A percentile compares a stretch with the other conserved stretches of the same genome.
Conservation (phyloP, 2,797 vertebrate species). For the Pelochelys cantorii region DNA sequence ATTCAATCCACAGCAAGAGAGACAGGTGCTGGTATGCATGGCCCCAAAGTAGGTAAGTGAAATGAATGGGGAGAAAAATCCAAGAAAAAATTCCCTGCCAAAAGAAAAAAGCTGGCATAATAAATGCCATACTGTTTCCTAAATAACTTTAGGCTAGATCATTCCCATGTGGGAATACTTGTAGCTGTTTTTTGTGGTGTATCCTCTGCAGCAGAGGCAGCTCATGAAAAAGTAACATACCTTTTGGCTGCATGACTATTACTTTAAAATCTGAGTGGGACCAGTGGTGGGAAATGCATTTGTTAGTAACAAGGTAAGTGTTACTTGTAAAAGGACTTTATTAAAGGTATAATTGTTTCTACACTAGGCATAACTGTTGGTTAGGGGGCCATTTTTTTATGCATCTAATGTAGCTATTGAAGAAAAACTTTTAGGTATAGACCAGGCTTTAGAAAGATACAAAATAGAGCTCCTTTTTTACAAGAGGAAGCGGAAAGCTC, state of each 20-base stretch:
- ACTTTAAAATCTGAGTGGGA: not conserved
- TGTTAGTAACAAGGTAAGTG: not conserved
- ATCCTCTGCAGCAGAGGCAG: not conserved
- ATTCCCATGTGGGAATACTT: not conserved
- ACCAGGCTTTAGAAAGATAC: not conserved
- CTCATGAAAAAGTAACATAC: not conserved
- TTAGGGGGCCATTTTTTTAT: rapidly evolving
- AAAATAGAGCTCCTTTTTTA: not conserved
- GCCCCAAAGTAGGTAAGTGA: rapidly evolving
- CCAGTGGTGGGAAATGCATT: not conserved
- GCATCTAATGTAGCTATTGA: not conserved
- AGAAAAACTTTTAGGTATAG: not conserved
- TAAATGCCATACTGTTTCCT: not conserved
- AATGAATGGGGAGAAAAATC: not conserved
- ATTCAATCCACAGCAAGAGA: not conserved
- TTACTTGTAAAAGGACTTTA: not conserved
- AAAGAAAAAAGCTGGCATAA: not conserved
- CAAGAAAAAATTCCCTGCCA: not conserved
- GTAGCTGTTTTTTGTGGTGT: not conserved
- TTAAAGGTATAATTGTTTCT: not conserved
- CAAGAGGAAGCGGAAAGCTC: not conserved
- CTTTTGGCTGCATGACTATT: not conserved
- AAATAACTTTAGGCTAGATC: not conserved
- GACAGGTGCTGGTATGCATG: not conserved
- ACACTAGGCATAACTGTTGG: not conserved